Percentiles rank a stretch among this genome's conserved stretches.
Conservation (phyloP, 2,888 invertebrate species). For the Drosophila birchii region DNA sequence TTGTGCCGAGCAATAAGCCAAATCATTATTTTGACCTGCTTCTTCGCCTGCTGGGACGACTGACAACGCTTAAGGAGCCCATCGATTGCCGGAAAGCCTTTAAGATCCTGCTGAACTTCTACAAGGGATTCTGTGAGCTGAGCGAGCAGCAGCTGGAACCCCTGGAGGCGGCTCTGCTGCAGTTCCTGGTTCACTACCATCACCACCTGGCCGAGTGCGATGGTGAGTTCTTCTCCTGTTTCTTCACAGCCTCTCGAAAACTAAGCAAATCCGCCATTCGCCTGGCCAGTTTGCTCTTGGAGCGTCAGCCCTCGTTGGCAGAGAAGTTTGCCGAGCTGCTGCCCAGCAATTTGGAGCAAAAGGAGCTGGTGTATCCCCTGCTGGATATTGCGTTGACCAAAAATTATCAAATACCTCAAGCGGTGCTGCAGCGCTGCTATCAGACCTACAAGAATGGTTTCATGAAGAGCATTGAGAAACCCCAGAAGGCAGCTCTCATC, state of each 20-base stretch:
- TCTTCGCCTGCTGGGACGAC: slow-evolving; percentile 85
- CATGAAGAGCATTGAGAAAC: slow-evolving; percentile 88
- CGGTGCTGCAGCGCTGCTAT: slow-evolving; percentile 86
- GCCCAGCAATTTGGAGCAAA: slow-evolving; percentile 83
- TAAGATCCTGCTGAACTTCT: slow-evolving; percentile 84
- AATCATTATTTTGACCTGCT: slow-evolving; percentile 86
- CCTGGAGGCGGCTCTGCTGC: slow-evolving; percentile 86
- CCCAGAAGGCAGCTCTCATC: slow-evolving; percentile 89
- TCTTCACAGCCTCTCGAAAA: slow-evolving; percentile 85
- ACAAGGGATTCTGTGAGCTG: slow-evolving; percentile 84
- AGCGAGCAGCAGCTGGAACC: slow-evolving; percentile 85
- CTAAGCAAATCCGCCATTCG: slow-evolving; percentile 87
- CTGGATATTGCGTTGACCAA: slow-evolving; percentile 85
- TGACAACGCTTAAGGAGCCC: slow-evolving; percentile 82
- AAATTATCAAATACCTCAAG: slow-evolving; percentile 79
- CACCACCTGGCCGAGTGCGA: slow-evolving; percentile 86
- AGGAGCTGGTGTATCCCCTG: slow-evolving; percentile 88
- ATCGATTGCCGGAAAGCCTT: slow-evolving; percentile 82
- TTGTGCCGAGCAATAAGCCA: slow-evolving; percentile 77
- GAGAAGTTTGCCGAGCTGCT: slow-evolving; percentile 80
- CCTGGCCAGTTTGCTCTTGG: slow-evolving; percentile 87
- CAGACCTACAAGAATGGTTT: slow-evolving; percentile 88
- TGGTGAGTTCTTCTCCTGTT: slow-evolving; percentile 86
- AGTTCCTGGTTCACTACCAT: slow-evolving; percentile 88
- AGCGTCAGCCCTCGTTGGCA: slow-evolving; percentile 53